Evolutionary conservation across 2,113 vertebrate genomes (phyloP), one percentile per base, ranked within the genome.

Genomic region (Morphnarchus princeps): DNA sequence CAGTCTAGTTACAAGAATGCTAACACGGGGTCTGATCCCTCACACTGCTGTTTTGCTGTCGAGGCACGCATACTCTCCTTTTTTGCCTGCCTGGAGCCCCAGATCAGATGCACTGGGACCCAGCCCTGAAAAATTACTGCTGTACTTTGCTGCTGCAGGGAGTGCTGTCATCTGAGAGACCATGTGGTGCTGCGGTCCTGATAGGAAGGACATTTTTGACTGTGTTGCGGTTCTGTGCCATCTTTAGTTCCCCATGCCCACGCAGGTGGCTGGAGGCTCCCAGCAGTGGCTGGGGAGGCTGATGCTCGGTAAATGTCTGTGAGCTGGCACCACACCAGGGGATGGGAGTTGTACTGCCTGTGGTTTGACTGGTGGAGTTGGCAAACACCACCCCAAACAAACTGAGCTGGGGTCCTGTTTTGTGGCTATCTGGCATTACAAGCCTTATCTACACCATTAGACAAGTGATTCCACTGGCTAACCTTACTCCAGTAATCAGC

Each of bases 171-270:
- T 10, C 47, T 17, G n/a, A 59, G 76, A 78, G 36, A 26, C 16
- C 4, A 1, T 4, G 40, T 22, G 52, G 59, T 0, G 0, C 65
- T 71, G 38, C 8, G 0, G 54, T 40, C 54, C 82, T 57, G 62
- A n/a, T 2, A 32, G 62, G 49, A 82, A n/a, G 45, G 82, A 34
- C 15, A 3, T 34, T 67, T 76, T 22, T 67, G 50, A 14, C 54
- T 21, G 6, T 24, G 32, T 8, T 50, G 42, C 3, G 2, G 38
- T 63, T 58, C 59, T 66, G 38, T 69, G 61, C 49, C 86, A 34
- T 36, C 66, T 65, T 36, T 20, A 88, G 86, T 31, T 92, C 49
- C 70, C 77, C 54, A 17, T 42, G 8, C 18, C 49, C 67, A 54
- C 0, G 1, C 52, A 69, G 85, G 74, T 72, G 90, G 47, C 71